Base-by-base conservation (phyloP, 1,140 invertebrate genomes). In the Drosophila eugracilis region DNA sequence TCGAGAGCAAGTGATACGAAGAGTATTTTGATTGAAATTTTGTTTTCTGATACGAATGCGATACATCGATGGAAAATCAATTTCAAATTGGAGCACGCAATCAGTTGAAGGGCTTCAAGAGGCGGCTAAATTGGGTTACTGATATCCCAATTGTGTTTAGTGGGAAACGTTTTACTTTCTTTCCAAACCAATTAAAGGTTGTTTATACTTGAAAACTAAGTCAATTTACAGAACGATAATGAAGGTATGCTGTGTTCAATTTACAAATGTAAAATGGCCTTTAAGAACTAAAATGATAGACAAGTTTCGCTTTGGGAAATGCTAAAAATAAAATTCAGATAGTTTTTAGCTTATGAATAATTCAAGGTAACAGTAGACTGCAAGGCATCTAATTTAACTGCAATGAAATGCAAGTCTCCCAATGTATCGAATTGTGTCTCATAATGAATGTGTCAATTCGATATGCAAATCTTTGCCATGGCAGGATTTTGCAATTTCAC, bases 1-100 rank as follows among this genome's bases (percentile, higher is more conserved):
- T 30, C 34, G 57, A 62, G 41, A 36, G 50, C 21, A 42, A 62
- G 44, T 53, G 22, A 32, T 12, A 42, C n/a, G 12, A n/a, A n/a
- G n/a, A 45, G 21, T 49, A 72, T 72, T 73, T 73, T 73, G 70
- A 74, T 74, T 63, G 49, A 74, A 72, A 63, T 52, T 73, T 65
- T 19, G 65, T 67, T 17, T 47, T 34, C 24, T 34, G 69, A 70
- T 59, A 67, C 50, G 45, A 36, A 69, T 26, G 52, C 63, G 26
- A 60, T 72, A 49, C 67, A 72, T 72, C 73, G 45, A 17, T 19
- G 47, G 34, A 21, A 49, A 42, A 24, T 69, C 60, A 37, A 69
- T 69, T 69, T 67, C 65, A 69, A 69, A 69, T 69, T 69, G 65
- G 62, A 28, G 65, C 65, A 69, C 22, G 65, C 24, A 47, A 47